A percentile compares a stretch with the other conserved stretches of the same genome.
These are phyloP conservation scores for Leptinotarsa rubiginosa DNA, from an alignment of 2,888 invertebrate species.

Conservation along the genomic window DNA sequence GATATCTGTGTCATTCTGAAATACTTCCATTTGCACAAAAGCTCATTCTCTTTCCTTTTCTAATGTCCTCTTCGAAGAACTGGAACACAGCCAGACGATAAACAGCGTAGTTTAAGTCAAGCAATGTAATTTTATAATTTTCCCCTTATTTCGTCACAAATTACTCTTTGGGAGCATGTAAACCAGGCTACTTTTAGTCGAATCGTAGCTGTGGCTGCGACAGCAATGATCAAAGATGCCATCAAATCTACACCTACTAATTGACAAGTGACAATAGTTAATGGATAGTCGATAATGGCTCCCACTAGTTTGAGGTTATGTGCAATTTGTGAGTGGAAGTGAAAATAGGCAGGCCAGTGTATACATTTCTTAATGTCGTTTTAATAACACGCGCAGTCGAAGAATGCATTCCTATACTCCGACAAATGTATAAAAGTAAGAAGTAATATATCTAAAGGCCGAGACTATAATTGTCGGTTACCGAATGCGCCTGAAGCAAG, in stretches of 20 bases:
- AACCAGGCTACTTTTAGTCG: constrained; percentile 65
- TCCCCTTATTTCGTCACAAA: constrained; percentile 69
- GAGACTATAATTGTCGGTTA: constrained; percentile 64
- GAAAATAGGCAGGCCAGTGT: constrained; percentile 16
- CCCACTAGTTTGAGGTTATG: constrained; percentile 21
- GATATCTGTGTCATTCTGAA: too few relatives aligned
- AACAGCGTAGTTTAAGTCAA: constrained; percentile 66
- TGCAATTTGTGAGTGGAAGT: constrained; percentile 29
- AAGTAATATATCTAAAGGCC: constrained; percentile 63
- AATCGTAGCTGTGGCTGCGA: constrained; percentile 62
- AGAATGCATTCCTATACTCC: constrained; percentile 29
- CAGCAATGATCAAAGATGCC: constrained; percentile 55
- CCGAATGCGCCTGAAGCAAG: constrained; percentile 60
- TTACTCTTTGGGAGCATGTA: constrained; percentile 66
- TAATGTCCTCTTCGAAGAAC: constrained; percentile 4
- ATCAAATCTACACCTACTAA: constrained; percentile 31
- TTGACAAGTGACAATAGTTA: constrained; percentile 21
- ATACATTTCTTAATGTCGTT: constrained; percentile 51
- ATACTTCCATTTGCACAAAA: too few relatives aligned
- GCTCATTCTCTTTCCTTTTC: not conserved
- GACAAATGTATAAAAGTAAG: constrained; percentile 48
- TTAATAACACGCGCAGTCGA: constrained; percentile 49
- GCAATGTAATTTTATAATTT: constrained; percentile 70
- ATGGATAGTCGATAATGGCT: not conserved
- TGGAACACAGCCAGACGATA: constrained; percentile 59